A percentile compares a stretch with the other conserved stretches of the same genome.
phyloP scores from a whole-genome alignment of 2,888 invertebrate genomes.

The Hypsopygia costalis region DNA sequence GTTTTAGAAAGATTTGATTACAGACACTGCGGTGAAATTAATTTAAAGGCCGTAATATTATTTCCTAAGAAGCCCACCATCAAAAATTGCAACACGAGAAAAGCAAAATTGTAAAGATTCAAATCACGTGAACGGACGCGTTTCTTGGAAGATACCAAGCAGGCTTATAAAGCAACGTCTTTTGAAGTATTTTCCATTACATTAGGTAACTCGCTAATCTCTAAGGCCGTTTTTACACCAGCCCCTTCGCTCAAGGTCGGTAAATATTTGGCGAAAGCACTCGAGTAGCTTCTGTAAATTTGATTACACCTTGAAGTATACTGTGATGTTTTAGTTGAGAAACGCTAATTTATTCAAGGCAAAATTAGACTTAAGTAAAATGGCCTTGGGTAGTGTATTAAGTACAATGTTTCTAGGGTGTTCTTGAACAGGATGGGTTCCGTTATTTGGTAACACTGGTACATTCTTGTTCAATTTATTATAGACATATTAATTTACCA shows the following conservation, averaged over 20 bases:
- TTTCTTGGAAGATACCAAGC: slow-evolving; percentile 26
- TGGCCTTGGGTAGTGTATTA: too few species aligned
- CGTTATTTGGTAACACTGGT: too few species aligned
- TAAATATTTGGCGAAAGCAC: slow-evolving; percentile 43
- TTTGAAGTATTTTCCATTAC: slow-evolving; percentile 62
- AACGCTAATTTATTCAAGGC: slow-evolving; percentile 22
- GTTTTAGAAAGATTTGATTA: too few species aligned
- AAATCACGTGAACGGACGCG: slow-evolving; percentile 27
- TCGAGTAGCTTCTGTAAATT: slow-evolving; percentile 42
- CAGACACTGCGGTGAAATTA: too few species aligned
- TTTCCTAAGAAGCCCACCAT: neutral
- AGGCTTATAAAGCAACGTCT: slow-evolving; percentile 35
- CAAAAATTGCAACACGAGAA: slow-evolving; percentile 5
- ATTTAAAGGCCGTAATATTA: too few species aligned
- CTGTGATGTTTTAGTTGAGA: slow-evolving; percentile 4
- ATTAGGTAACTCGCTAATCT: slow-evolving; percentile 59
- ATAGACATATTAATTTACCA: too few species aligned
- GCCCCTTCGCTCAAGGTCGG: slow-evolving; percentile 25
- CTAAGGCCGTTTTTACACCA: slow-evolving; percentile 24
- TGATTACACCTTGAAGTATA: slow-evolving; percentile 28
- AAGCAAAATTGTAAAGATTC: slow-evolving; percentile 18
- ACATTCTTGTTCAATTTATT: too few species aligned
- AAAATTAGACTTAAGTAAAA: slow-evolving; percentile 17
- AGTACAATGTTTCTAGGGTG: too few species aligned
- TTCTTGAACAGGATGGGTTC: too few species aligned